Evolutionary conservation across 2,888 invertebrate genomes (phyloP).

Genomic region (Aradus depressus): DNA sequence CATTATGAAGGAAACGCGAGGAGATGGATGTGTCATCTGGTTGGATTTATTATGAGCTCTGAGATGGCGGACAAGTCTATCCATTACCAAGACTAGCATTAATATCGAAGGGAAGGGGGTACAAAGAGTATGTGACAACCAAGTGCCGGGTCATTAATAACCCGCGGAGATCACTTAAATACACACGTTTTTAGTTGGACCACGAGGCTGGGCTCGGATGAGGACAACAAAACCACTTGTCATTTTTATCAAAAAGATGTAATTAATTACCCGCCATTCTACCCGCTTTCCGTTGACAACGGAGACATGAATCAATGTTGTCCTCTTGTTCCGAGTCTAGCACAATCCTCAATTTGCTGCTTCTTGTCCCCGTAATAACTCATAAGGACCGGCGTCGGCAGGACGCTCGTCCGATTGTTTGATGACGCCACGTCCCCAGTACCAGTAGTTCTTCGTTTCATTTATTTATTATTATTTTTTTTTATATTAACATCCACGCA

Average conservation of each 20-base stretch:
- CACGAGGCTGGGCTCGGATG: not conserved
- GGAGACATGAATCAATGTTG: conserved; percentile 8
- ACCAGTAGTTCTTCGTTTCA: too few species aligned
- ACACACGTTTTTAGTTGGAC: conserved; percentile 13
- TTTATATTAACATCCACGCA: too few species aligned
- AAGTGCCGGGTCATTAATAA: conserved; percentile 11
- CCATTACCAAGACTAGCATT: conserved; percentile 11
- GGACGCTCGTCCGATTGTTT: too few species aligned
- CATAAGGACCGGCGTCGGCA: too few species aligned
- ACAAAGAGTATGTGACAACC: conserved; percentile 18
- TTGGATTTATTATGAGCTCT: conserved; percentile 15
- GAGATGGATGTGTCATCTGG: conserved; percentile 19
- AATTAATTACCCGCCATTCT: not conserved
- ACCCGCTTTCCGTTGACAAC: too few species aligned
- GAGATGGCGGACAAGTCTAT: conserved; percentile 12
- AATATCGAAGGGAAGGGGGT: conserved; percentile 2
- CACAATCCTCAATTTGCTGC: too few species aligned
- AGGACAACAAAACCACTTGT: conserved; percentile 4
- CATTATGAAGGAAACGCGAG: conserved; percentile 25
- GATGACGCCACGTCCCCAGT: too few species aligned
- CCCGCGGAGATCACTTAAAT: conserved; percentile 9
- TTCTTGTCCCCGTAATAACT: too few species aligned
- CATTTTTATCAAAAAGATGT: conserved; percentile 5
- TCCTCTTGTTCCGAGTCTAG: too few species aligned
- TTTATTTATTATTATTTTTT: too few species aligned